A percentile compares a stretch with the other conserved stretches of the same genome.
Evolutionary conservation across 1,140 invertebrate species (phyloP).

Genomic region (Panagrolaimus sp.): DNA sequence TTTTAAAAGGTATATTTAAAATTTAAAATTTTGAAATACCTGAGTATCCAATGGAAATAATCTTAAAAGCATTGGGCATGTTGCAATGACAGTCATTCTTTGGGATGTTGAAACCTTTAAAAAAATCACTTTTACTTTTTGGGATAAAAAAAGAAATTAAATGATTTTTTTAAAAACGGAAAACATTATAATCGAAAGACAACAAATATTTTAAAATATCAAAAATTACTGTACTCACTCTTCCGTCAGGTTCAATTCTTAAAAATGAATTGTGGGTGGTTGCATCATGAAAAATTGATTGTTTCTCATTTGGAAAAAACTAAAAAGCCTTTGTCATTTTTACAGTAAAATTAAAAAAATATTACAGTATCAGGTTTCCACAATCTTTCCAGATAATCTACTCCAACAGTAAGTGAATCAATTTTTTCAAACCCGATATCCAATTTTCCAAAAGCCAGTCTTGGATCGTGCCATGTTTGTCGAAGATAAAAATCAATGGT

Average conservation of each 20-base stretch:
- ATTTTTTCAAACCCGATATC: constrained; percentile 74
- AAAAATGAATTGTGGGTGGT: constrained; percentile 73
- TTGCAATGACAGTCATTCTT: constrained; percentile 87
- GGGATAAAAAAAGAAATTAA: neutral
- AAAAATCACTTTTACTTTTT: neutral
- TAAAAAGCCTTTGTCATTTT: too few species aligned
- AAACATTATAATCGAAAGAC: too few species aligned
- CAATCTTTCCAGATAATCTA: constrained; percentile 72
- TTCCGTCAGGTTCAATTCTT: constrained; percentile 62
- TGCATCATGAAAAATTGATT: constrained; percentile 93
- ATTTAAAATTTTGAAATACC: constrained; percentile 48
- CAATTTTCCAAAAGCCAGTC: constrained; percentile 77
- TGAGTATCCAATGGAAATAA: constrained; percentile 96
- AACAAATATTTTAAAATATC: too few species aligned
- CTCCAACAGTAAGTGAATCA: constrained; percentile 64
- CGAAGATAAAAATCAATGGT: constrained; percentile 63
- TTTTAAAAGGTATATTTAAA: too few species aligned
- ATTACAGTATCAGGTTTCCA: constrained; percentile 67
- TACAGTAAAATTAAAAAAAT: constrained; percentile 28
- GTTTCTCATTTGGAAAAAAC: constrained; percentile 96
- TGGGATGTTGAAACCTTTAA: constrained; percentile 42
- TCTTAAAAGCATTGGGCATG: constrained; percentile 89
- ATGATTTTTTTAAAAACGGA: too few species aligned
- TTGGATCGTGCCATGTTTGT: constrained; percentile 89
- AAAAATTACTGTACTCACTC: too few species aligned